phyloP scores from a whole-genome alignment of 2,797 vertebrate species.

The Poeciliopsis gracilis region DNA sequence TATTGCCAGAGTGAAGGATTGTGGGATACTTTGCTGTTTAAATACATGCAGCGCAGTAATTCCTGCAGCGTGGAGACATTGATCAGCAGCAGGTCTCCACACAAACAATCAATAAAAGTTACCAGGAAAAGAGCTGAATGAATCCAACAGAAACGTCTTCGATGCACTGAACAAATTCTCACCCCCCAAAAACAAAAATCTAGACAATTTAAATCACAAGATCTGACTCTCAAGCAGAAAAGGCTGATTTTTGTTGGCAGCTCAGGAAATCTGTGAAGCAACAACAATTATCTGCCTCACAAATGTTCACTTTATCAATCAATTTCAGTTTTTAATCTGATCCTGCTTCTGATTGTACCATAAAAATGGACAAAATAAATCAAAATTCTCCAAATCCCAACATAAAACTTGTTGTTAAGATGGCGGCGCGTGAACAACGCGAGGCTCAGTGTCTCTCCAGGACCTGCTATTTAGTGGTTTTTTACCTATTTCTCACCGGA shows the following conservation, averaged over 20 bases:
- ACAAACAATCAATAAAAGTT: conserved; percentile 39
- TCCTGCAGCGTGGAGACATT: conserved; percentile 13
- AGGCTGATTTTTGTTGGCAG: background rate
- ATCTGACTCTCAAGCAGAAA: background rate
- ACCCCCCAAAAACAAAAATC: background rate
- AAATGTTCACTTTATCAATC: background rate
- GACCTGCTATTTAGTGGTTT: too few species aligned
- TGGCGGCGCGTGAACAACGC: too few species aligned
- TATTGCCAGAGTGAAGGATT: conserved; percentile 25
- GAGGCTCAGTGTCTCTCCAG: too few species aligned
- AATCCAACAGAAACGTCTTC: background rate
- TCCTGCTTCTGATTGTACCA: background rate
- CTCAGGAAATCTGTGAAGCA: background rate
- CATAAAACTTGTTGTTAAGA: too few species aligned
- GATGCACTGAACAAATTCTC: background rate
- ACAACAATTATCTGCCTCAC: too few species aligned
- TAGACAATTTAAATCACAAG: background rate
- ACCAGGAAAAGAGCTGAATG: conserved; percentile 18
- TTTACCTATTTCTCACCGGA: too few species aligned
- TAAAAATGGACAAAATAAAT: background rate
- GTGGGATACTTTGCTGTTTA: conserved; percentile 12
- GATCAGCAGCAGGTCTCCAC: conserved; percentile 37
- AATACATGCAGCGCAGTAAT: conserved; percentile 20
- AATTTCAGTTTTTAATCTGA: background rate
- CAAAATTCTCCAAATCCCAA: background rate